phyloP scores from a whole-genome alignment of 2,797 vertebrate genomes.

The Urophycis tenuis region DNA sequence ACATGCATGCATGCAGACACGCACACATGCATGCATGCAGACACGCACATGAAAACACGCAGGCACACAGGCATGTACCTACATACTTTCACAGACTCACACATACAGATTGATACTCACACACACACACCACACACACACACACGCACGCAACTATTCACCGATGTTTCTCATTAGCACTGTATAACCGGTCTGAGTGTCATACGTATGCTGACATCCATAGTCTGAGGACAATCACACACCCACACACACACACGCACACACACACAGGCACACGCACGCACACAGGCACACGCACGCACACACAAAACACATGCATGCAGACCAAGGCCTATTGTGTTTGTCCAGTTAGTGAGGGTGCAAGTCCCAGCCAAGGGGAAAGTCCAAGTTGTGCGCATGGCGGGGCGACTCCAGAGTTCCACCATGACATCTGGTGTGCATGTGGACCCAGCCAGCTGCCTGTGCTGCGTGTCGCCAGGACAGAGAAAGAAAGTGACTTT shows the following conservation, averaged over 20 bases:
- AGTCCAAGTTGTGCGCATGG: constrained; percentile 52
- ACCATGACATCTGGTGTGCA: constrained; percentile 62
- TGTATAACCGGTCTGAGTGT: not conserved
- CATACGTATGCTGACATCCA: not conserved
- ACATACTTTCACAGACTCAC: not conserved
- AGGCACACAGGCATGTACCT: not conserved
- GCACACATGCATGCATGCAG: constrained; percentile 2
- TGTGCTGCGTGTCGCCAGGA: constrained; percentile 47
- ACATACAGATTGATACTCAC: not conserved
- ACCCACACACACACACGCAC: constrained; percentile 23
- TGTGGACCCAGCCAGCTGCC: constrained; percentile 49
- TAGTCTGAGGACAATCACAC: not conserved
- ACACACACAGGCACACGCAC: constrained; percentile 1
- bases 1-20: constrained; percentile 2
- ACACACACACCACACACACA: not conserved
- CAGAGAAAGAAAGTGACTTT: constrained; percentile 6
- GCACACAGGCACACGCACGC: constrained; percentile 20
- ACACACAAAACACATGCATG: constrained; percentile 14
- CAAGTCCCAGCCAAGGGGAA: constrained; percentile 52
- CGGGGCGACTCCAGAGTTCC: constrained; percentile 35
- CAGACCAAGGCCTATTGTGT: constrained; percentile 49
- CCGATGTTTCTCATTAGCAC: not conserved
- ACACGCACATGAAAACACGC: not conserved
- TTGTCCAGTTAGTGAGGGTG: constrained; percentile 47
- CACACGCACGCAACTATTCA: not conserved